Percentiles rank a stretch among this genome's conserved stretches.
These are phyloP conservation scores for Cotesia glomerata DNA, from an alignment of 1,140 invertebrate genomes.

Conservation along the genomic window DNA sequence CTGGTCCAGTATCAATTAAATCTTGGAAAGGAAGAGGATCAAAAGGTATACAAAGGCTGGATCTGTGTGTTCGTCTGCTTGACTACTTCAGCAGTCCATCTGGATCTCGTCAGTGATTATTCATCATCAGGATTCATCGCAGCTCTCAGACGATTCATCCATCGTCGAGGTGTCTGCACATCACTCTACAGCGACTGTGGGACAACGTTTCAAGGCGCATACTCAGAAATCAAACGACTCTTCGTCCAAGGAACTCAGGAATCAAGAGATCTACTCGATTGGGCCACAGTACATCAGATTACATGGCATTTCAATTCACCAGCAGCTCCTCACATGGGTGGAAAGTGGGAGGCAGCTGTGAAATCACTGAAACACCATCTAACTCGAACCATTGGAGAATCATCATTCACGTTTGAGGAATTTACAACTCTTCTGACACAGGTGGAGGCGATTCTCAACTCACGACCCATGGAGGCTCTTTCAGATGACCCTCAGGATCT, in stretches of 20 bases:
- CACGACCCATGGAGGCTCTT: background rate
- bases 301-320: constrained; percentile 1
- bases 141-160: background rate
- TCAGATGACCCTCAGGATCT: constrained; percentile 7
- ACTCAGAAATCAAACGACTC: background rate
- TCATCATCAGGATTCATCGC: background rate
- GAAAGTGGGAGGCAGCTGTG: constrained; percentile 5
- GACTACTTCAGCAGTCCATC: background rate
- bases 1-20: too few relatives aligned
- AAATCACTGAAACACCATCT: constrained; percentile 16
- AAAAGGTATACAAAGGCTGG: too few relatives aligned
- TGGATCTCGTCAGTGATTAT: background rate
- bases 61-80: constrained; percentile 7
- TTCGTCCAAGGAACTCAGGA: background rate
- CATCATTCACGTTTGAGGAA: too few relatives aligned
- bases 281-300: background rate
- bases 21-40: too few relatives aligned
- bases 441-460: background rate
- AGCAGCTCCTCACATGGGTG: background rate
- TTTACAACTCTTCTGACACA: constrained; percentile 12
- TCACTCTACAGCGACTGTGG: background rate
- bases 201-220: background rate
- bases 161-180: background rate
- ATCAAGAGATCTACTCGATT: background rate
- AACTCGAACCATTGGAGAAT: background rate